These are phyloP conservation scores for Notiomystis cincta DNA, from an alignment of 2,113 vertebrate species.

Conservation along the genomic window DNA sequence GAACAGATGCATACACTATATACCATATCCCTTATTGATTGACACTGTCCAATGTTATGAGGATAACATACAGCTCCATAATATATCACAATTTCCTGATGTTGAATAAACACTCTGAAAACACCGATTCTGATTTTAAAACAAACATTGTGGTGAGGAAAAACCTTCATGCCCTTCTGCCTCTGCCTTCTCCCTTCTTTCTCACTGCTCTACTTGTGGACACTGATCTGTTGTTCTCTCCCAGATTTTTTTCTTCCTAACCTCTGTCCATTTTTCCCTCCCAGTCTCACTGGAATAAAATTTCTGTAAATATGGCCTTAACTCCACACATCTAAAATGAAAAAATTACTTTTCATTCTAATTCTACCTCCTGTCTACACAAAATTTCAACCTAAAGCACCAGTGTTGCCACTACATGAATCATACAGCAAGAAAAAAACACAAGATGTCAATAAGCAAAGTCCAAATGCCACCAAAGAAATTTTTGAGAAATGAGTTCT, in stretches of 20 bases:
- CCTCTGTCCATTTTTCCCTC: background rate
- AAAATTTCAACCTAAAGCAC: background rate
- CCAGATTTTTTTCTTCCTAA: background rate
- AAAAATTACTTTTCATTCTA: background rate
- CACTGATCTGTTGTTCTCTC: accelerated
- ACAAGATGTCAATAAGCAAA: background rate
- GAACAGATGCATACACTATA: background rate
- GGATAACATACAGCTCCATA: background rate
- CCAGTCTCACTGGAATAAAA: background rate
- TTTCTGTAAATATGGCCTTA: background rate
- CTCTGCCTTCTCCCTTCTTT: background rate
- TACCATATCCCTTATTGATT: background rate
- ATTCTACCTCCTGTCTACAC: background rate
- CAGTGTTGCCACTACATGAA: background rate
- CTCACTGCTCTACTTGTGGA: background rate
- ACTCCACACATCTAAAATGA: background rate
- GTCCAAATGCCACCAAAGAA: background rate
- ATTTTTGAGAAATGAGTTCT: background rate
- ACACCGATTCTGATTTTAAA: background rate
- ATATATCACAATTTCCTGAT: background rate
- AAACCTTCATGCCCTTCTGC: background rate
- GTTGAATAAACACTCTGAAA: background rate
- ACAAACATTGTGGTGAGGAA: background rate
- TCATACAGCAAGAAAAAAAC: background rate
- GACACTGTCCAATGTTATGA: background rate